Evolutionary conservation across 2,888 invertebrate species (phyloP).

Genomic region (Venustoraphidia nigricollis): DNA sequence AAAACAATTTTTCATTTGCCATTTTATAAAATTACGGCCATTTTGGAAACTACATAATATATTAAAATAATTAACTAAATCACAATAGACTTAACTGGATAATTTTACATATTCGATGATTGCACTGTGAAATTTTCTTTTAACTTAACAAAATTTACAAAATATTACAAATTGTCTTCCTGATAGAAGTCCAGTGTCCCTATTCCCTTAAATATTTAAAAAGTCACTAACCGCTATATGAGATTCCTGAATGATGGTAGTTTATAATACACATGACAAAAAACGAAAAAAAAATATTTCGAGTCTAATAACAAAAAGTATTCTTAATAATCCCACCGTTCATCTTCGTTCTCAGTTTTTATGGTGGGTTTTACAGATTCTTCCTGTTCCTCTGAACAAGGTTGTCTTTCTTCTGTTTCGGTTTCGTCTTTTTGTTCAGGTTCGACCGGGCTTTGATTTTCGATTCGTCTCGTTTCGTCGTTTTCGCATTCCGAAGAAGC

Average conservation of each 20-base stretch:
- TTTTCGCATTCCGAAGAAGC: constrained; percentile 28
- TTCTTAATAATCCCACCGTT: constrained; percentile 43
- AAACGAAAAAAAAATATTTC: no score
- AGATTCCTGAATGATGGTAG: neutral
- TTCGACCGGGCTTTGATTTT: constrained; percentile 7
- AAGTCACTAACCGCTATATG: constrained; percentile 2
- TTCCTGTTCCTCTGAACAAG: constrained; percentile 20
- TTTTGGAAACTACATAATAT: constrained; percentile 14
- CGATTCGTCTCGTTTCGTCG: constrained; percentile 9
- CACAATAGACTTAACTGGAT: constrained; percentile 23
- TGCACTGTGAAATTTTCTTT: constrained; percentile 19
- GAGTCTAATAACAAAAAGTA: constrained; percentile 7
- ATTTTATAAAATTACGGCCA: constrained; percentile 10
- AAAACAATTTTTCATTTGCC: constrained; percentile 7
- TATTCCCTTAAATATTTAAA: constrained; percentile 5
- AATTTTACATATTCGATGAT: constrained; percentile 21
- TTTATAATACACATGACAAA: neutral
- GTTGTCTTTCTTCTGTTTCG: constrained; percentile 19
- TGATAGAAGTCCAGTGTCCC: constrained; percentile 5
- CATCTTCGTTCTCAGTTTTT: constrained; percentile 43
- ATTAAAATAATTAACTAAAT: constrained; percentile 16
- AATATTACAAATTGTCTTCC: constrained; percentile 4
- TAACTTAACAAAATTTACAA: constrained; percentile 3
- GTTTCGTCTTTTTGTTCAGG: constrained; percentile 15
- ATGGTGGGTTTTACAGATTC: constrained; percentile 27